A percentile compares a stretch with the other conserved stretches of the same genome.
Conservation (phyloP, 2,888 invertebrate genomes). For the Parnassius mnemosyne region DNA sequence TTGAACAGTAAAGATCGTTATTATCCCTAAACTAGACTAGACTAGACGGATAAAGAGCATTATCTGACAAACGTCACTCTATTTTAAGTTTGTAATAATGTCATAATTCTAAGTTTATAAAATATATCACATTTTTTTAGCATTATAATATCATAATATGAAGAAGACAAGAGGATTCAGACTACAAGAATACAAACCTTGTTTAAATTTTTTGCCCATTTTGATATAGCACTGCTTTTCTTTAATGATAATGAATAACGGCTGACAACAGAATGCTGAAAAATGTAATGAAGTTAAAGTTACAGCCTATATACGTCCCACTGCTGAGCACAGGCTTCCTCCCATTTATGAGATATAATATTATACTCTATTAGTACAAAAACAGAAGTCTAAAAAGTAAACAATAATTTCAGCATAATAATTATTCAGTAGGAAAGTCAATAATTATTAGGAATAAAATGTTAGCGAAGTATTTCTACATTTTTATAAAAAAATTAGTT, state of each 20-base stretch:
- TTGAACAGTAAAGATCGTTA: no score
- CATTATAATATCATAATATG: no score
- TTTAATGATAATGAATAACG: slow-evolving; percentile 53
- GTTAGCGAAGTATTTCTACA: background rate
- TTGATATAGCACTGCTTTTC: slow-evolving; percentile 34
- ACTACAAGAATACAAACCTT: slow-evolving; percentile 28
- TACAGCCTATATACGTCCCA: background rate
- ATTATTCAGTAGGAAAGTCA: no score
- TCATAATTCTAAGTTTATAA: no score
- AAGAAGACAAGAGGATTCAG: background rate
- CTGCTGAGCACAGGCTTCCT: no score
- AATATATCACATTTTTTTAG: no score
- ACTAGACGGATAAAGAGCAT: no score
- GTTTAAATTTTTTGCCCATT: slow-evolving; percentile 29
- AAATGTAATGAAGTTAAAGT: slow-evolving; percentile 15
- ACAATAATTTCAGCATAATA: background rate
- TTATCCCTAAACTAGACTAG: no score
- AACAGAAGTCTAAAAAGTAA: background rate
- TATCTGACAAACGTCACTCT: no score
- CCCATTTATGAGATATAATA: no score
- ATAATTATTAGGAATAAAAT: background rate
- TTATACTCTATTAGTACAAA: no score
- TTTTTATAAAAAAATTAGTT: background rate
- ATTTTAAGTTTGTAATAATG: no score
- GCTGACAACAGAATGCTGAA: slow-evolving; percentile 50